Base-by-base conservation (phyloP, 1,140 invertebrate species). In the Brachionus calyciflorus region DNA sequence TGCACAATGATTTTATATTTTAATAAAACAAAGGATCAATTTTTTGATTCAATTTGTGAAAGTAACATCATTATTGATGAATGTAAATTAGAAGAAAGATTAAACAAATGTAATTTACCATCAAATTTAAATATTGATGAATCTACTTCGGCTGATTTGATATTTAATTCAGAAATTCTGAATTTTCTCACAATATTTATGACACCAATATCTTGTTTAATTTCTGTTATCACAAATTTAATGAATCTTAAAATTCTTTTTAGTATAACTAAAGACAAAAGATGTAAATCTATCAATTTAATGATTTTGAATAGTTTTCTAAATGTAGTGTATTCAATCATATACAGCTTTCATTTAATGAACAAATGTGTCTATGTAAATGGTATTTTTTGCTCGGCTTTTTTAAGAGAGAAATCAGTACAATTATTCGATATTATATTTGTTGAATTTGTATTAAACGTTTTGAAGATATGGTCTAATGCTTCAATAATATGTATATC, bases 331-430 rank as follows among this genome's bases (percentile, higher is more conserved):
- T 55, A 14, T 28, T 55, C 51, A 3, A 10, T 55, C 0, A 55
- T 55, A 4, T 55, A 9, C 7, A 30, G 9, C n/a, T 30, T 55
- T 21, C 51, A 55, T 55, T 55, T 55, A 28, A 10, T 55, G 2
- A 55, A 55, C 7, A 55, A 55, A 55, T 55, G 51, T n/a, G 51
- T 55, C 17, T 55, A n/a, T n/a, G n/a, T n/a, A n/a, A n/a, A n/a
- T n/a, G n/a, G n/a, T n/a, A n/a, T n/a, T n/a, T n/a, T n/a, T 28
- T 55, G 51, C 17, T 55, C 51, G n/a, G 10, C 26, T 14, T n/a
- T 55, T 55, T 14, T 55, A 4, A 26, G 24, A 26, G 9, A 55
- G 5, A 55, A n/a, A 55, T 24, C 19, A 21, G 48, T 17, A 7
- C 48, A 51, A 24, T 24, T 51, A n/a, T 51, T 51, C 17, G 48